A percentile compares a stretch with the other conserved stretches of the same genome.
Evolutionary conservation across 1,140 invertebrate genomes (phyloP).

Genomic region (Apolygus lucorum): DNA sequence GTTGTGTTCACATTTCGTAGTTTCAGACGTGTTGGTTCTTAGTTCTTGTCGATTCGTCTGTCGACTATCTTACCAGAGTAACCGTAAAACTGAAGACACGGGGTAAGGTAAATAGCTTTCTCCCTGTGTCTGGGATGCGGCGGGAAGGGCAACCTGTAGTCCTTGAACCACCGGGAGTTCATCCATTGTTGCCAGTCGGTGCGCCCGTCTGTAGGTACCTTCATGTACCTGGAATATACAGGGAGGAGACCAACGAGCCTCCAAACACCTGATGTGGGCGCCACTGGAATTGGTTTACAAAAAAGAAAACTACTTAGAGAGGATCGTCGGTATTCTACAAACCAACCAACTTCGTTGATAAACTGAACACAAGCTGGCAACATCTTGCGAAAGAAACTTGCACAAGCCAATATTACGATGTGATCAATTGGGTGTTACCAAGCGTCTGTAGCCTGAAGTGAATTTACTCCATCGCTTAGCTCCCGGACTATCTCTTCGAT

Average conservation of each 20-base stretch:
- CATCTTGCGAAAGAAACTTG: too few relatives aligned
- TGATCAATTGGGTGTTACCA: too few relatives aligned
- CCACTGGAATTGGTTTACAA: not conserved
- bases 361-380: too few relatives aligned
- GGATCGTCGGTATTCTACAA: not conserved
- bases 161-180: conserved; percentile 10
- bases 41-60: too few relatives aligned
- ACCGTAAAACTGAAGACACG: too few relatives aligned
- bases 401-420: too few relatives aligned
- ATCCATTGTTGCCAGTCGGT: conserved; percentile 14
- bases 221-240: not conserved
- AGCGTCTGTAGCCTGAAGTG: too few relatives aligned
- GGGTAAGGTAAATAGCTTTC: conserved; percentile 14
- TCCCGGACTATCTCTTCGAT: too few relatives aligned
- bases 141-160: not conserved
- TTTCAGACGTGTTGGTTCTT: too few relatives aligned
- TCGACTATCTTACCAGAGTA: too few relatives aligned
- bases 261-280: not conserved
- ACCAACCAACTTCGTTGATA: not conserved
- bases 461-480: too few relatives aligned
- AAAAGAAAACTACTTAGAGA: not conserved
- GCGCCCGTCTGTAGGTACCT: conserved; percentile 2
- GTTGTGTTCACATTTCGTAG: too few relatives aligned
- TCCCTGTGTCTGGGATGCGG: not conserved
- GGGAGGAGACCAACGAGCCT: not conserved